These are phyloP conservation scores for Cassiopea xamachana DNA, from an alignment of 30 jellyfish, hydroid and myxozoan genomes.

Conservation along the genomic window DNA sequence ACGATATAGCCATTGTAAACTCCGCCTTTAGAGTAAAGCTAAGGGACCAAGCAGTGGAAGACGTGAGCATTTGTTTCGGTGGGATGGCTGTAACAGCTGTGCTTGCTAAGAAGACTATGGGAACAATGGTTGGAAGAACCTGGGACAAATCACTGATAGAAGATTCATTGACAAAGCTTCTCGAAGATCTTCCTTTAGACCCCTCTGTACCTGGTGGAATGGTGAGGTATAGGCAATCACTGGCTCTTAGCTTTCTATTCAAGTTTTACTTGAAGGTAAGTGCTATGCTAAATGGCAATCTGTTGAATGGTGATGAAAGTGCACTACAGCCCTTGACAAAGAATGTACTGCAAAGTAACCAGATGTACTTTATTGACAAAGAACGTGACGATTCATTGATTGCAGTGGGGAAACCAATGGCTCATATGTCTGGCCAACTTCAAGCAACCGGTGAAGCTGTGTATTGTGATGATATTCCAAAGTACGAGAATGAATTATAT, in stretches of 20 bases:
- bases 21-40: constrained; percentile 33
- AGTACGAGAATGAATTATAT: constrained; percentile 44
- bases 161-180: constrained; percentile 4
- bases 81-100: constrained; percentile 55
- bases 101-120: constrained; percentile 42
- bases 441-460: constrained; percentile 68
- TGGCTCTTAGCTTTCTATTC: constrained; percentile 53
- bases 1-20: constrained; percentile 40
- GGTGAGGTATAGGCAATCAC: constrained; percentile 47
- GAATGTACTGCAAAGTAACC: constrained; percentile 6
- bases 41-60: constrained; percentile 8
- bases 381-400: neutral
- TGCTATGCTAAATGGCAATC: neutral
- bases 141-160: constrained; percentile 35
- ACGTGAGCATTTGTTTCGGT: constrained; percentile 30
- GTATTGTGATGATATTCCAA: constrained; percentile 63
- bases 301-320: neutral
- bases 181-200: constrained; percentile 18
- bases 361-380: constrained; percentile 1
- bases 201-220: constrained; percentile 52
- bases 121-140: constrained; percentile 10
- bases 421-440: constrained; percentile 27
- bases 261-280: constrained; percentile 27
- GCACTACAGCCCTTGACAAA: constrained; percentile 32
- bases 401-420: constrained; percentile 20